phyloP scores from a whole-genome alignment of 1,140 invertebrate species.

The Hyles euphorbiae region DNA sequence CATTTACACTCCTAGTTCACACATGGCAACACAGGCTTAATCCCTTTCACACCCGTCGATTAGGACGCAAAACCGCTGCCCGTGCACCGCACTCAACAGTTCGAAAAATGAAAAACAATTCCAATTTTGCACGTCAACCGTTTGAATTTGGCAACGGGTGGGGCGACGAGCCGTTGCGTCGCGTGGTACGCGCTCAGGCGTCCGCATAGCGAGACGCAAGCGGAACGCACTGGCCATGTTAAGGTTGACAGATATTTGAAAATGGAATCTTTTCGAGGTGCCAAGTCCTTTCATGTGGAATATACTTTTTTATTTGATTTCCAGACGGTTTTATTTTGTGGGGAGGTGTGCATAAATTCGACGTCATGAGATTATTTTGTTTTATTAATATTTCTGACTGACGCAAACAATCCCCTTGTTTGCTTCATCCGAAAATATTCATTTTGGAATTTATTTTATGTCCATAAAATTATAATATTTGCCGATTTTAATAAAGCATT shows the following conservation, averaged over 20 bases:
- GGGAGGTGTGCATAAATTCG: slow-evolving; percentile 1
- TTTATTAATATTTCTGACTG: background rate
- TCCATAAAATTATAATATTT: too few relatives aligned
- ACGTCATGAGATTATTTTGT: background rate
- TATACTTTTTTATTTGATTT: too few relatives aligned
- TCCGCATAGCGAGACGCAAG: slow-evolving; percentile 26
- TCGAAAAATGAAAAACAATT: slow-evolving; percentile 66
- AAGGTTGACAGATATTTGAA: slow-evolving; percentile 4
- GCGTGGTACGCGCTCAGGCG: slow-evolving; percentile 33
- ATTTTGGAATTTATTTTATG: too few relatives aligned
- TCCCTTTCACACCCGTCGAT: slow-evolving; percentile 6
- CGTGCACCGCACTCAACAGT: slow-evolving; percentile 47
- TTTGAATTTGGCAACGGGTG: slow-evolving; percentile 55
- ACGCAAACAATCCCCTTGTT: too few relatives aligned
- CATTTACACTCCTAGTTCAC: background rate
- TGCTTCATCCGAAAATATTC: too few relatives aligned
- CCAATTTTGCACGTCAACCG: slow-evolving; percentile 62
- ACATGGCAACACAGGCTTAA: slow-evolving; percentile 3
- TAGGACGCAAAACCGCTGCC: slow-evolving; percentile 34
- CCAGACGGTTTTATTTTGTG: background rate
- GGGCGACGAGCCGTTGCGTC: slow-evolving; percentile 38
- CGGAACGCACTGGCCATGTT: slow-evolving; percentile 21
- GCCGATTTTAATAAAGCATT: too few relatives aligned
- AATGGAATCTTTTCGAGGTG: slow-evolving; percentile 1
- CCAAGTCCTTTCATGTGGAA: background rate